Base-by-base conservation (phyloP, 2,797 vertebrate species). In the Synaphobranchus kaupii region DNA sequence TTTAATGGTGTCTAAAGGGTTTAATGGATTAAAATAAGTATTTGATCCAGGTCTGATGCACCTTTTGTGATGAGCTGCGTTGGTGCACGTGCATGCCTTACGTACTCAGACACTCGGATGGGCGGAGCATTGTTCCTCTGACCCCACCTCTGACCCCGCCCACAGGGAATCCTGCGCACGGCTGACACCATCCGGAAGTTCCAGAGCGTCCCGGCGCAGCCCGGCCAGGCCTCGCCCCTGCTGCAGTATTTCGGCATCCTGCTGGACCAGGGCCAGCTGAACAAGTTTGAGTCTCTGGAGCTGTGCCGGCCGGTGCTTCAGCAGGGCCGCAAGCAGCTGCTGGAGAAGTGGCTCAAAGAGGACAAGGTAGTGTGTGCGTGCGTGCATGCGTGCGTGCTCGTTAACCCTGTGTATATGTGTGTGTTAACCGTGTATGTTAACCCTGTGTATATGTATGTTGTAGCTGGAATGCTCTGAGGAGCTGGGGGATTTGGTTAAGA, bases 301-400 rank as follows among this genome's bases (percentile, higher is more conserved):
- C 96, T 98, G 78, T 99, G 98, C 94, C 95, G 96, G 80, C 98
- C 97, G 0, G 98, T 98, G 50, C 94, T 99, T 89, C 97, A 98
- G 91, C 98, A 98, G 92, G 98, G 97, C 12, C 97, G 96, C 92
- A 98, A 97, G 88, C 98, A 98, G 81, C 96, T 99, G 22, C 95
- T 99, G 93, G 98, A 98, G 93, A 99, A 98, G 88, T 98, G 98
- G 98, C 93, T 99, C 85, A 98, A 98, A 89, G 98, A 98, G 93
- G 97, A 99, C 91, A 98, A 99, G 97, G 98, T 98, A 92, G 86
- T 88, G 56, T 68, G 25, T 9, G 25, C 1, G 4, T 34, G 39
- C 68, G 39, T 25, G 78, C 73, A 47, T 44, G 81, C 2, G 25
- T 54, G 20, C 28, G 31, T 58, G 39, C 68, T 58, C 48, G 39